Conservation (phyloP, 2,888 invertebrate species). For the Agriopis marginaria region DNA sequence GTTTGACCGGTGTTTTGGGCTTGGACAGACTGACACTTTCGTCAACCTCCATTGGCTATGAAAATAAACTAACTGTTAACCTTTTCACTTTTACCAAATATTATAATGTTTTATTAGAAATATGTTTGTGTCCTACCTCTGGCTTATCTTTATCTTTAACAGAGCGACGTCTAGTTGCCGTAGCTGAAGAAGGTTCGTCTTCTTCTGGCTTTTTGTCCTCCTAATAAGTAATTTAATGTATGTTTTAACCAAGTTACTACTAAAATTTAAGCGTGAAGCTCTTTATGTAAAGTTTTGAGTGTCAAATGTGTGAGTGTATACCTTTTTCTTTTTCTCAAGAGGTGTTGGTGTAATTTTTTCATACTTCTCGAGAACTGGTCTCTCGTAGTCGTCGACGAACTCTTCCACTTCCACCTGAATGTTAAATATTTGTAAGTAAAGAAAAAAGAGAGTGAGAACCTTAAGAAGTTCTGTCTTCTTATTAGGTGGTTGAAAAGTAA, state of each 20-base stretch:
- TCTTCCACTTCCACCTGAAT: slow-evolving; percentile 79
- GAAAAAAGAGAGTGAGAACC: slow-evolving; percentile 25
- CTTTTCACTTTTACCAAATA: background rate
- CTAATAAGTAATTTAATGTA: slow-evolving; percentile 52
- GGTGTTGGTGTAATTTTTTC: slow-evolving; percentile 86
- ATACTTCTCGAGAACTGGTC: slow-evolving; percentile 90
- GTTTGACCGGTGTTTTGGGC: slow-evolving; percentile 73
- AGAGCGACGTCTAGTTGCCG: slow-evolving; percentile 74
- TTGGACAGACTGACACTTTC: slow-evolving; percentile 77
- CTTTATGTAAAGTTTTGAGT: slow-evolving; percentile 20
- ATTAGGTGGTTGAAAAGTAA: slow-evolving; percentile 23
- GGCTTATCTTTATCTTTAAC: slow-evolving; percentile 78
- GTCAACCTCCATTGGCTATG: slow-evolving; percentile 81
- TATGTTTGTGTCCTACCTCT: slow-evolving; percentile 63
- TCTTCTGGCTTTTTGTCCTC: slow-evolving; percentile 69
- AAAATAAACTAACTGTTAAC: slow-evolving; percentile 35
- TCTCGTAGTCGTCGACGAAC: slow-evolving; percentile 90
- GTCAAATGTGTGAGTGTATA: slow-evolving; percentile 57
- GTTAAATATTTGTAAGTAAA: slow-evolving; percentile 51
- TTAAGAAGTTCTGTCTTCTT: slow-evolving; percentile 40
- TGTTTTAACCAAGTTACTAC: background rate
- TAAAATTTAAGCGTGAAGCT: background rate
- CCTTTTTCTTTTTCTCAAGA: slow-evolving; percentile 82
- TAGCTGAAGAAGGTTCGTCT: slow-evolving; percentile 71
- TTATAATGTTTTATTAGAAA: slow-evolving; percentile 9